These are phyloP conservation scores for Pelusios castaneus DNA, from an alignment of 2,113 vertebrate species.

Conservation along the genomic window DNA sequence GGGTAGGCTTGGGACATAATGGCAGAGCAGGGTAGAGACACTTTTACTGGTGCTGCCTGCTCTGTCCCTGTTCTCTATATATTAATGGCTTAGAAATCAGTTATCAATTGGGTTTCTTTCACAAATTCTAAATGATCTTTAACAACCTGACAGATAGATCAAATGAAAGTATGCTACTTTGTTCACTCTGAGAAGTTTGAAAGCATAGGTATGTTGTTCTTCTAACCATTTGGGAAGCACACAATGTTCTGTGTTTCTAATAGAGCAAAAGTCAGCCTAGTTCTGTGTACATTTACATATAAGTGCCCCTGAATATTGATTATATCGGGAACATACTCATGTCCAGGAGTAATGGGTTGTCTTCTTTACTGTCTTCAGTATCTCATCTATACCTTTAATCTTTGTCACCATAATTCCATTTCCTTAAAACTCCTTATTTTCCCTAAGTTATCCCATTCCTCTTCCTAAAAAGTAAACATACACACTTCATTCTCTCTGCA, in stretches of 20 bases:
- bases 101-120: not conserved
- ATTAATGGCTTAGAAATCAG: not conserved
- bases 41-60: not conserved
- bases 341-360: not conserved
- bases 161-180: not conserved
- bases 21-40: not conserved
- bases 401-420: not conserved
- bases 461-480: not conserved
- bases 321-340: not conserved
- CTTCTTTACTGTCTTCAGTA: not conserved
- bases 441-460: not conserved
- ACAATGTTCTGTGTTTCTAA: not conserved
- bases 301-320: not conserved
- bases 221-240: not conserved
- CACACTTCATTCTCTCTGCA: not conserved
- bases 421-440: not conserved
- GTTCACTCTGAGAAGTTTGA: not conserved
- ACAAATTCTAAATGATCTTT: not conserved
- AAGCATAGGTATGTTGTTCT: not conserved
- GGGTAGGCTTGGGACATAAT: not conserved
- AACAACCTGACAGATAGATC: not conserved
- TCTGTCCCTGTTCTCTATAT: not conserved
- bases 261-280: not conserved
- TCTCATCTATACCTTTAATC: not conserved
- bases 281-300: not conserved